Evolutionary conservation across 2,888 invertebrate species (phyloP).

Genomic region (Tenthredo distinguenda): DNA sequence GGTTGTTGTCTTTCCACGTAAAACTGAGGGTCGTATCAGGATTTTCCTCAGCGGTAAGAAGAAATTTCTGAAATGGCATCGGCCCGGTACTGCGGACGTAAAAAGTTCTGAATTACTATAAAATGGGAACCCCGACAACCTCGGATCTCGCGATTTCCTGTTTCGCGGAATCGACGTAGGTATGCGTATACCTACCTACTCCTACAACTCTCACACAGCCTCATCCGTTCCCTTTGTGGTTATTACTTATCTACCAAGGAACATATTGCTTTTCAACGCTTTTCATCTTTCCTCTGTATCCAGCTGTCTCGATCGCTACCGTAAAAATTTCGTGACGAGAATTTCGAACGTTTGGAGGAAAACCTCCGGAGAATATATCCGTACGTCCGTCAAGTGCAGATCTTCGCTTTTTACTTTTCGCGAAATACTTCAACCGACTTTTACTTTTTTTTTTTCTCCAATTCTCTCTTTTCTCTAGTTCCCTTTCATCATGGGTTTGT

Average conservation of each 20-base stretch:
- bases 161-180: background rate
- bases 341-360: background rate
- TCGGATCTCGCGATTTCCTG: background rate
- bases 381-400: slow-evolving; percentile 18
- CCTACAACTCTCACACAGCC: background rate
- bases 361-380: background rate
- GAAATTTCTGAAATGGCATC: slow-evolving; percentile 14
- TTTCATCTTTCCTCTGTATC: slow-evolving; percentile 19
- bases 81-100: background rate
- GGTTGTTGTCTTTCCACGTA: slow-evolving; percentile 1
- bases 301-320: slow-evolving; percentile 7
- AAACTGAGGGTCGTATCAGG: background rate
- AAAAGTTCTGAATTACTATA: slow-evolving; percentile 40
- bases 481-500: background rate
- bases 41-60: background rate
- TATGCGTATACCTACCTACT: background rate
- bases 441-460: background rate
- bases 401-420: background rate
- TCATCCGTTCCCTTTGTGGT: slow-evolving; percentile 9
- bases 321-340: slow-evolving; percentile 11
- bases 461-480: background rate
- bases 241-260: slow-evolving; percentile 41
- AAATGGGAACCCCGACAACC: background rate
- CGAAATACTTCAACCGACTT: background rate
- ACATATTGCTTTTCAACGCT: slow-evolving; percentile 45